These are phyloP conservation scores for Syrrhaptes paradoxus DNA, from an alignment of 2,113 vertebrate species.

Conservation along the genomic window DNA sequence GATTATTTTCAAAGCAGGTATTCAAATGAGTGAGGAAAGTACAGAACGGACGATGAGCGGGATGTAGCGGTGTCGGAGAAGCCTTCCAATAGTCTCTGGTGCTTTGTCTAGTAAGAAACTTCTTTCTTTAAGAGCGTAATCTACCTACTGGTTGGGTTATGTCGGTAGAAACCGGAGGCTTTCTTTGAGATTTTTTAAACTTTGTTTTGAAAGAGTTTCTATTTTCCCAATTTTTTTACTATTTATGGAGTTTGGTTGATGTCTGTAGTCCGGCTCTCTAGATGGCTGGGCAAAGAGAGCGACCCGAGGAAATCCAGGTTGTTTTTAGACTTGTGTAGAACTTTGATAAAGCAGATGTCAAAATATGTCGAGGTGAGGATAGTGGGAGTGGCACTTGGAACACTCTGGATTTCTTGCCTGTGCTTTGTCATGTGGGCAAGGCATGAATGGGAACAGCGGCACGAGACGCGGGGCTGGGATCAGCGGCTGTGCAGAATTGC, in stretches of 20 bases:
- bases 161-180: background rate
- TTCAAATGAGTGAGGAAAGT: background rate
- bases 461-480: background rate
- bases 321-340: background rate
- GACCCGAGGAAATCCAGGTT: background rate
- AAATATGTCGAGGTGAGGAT: background rate
- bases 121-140: background rate
- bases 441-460: background rate
- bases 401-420: background rate
- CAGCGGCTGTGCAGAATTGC: background rate
- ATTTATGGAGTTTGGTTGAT: background rate
- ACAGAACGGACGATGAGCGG: background rate
- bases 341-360: background rate
- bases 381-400: background rate
- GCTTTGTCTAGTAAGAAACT: background rate
- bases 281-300: background rate
- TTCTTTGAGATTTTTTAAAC: background rate
- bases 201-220: background rate
- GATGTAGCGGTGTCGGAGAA: background rate
- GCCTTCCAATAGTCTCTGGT: background rate
- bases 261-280: background rate
- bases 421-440: background rate
- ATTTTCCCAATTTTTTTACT: background rate
- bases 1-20: background rate
- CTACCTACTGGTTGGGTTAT: background rate